Base-by-base conservation (phyloP, 2,888 invertebrate genomes). In the Apoda limacodes region DNA sequence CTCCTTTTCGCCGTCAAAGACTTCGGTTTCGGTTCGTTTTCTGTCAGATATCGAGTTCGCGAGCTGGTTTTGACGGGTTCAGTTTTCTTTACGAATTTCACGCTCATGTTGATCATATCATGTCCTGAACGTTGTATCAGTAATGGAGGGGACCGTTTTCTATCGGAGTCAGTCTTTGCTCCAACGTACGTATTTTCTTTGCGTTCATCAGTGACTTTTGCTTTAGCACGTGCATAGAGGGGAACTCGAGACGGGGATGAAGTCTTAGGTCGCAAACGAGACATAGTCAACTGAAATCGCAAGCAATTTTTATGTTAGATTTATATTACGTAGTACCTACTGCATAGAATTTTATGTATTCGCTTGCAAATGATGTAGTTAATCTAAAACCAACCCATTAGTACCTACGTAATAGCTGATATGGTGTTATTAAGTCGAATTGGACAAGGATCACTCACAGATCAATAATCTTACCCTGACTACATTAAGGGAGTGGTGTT, bases 141-240 rank as follows among this genome's bases (percentile, higher is more conserved):
- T 2, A 56, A 46, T 20, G 48, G 49, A 9, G 50, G 47, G 28
- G 44, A 46, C n/a, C 48, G 48, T 21, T 43, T 45, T n/a, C 58
- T 55, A 28, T 72, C 72, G 4, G 56, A 13, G 46, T 70, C 74
- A 4, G 54, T 51, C 40, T 70, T 71, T 23, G 66, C 70, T 25
- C 65, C 70, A 9, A 48, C 61, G 59, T 72, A 80, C 2, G 80
- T 57, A 61, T 80, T 80, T 47, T 80, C 80, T 37, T 80, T 80
- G 35, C 78, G 64, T 33, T 80, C 80, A 39, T 78, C 76, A 3
- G 60, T 66, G 25, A 61, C 66, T 34, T 76, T 78, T 4, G 48
- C 61, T 37, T 76, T 78, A 29, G 69, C 55, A 28, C 78, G 71
- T 12, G 61, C 56, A 58, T 65, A 78, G 13, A 69, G 54, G 21